Evolutionary conservation across 2,888 invertebrate species (phyloP), one percentile per base, ranked within the genome.

Genomic region (Rhagonycha fulva): DNA sequence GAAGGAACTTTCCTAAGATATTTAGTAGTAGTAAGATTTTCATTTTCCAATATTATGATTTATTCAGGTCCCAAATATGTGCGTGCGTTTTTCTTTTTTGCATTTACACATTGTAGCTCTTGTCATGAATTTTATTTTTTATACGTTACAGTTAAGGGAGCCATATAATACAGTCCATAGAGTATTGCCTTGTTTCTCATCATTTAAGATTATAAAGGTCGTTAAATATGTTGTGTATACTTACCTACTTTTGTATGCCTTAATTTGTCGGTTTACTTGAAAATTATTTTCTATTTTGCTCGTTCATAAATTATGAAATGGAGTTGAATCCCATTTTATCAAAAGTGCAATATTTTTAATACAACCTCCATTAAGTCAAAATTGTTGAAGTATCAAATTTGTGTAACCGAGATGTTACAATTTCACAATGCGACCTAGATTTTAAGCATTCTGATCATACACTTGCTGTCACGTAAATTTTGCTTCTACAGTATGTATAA

Each of bases 41-140:
- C 71, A 72, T 69, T 72, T 68, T 23, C 72, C 72, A 67, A 72
- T 76, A 74, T 74, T 74, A 76, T 76, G 75, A 76, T 76, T 76
- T 76, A 76, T 76, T 76, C 75, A 76, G 72, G 69, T 68, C 14
- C 72, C 71, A 72, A 72, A 72, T 72, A 72, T 76, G 60, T 67
- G 68, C 61, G 63, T 30, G 47, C 61, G 71, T 47, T 47, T 47
- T 47, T 28, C 68, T 62, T 66, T 72, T 75, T 76, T 73, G 67
- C 76, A 67, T 76, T 76, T 76, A 76, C 72, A 76, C 72, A 70
- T 67, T 62, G 67, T 72, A 26, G 62, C 66, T 62, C 66, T 47
- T 68, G 70, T 69, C 72, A 69, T 76, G 70, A 70, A 73, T 76
- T 70, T 76, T 76, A 73, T 73, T 76, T 73, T 24, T 24, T 71